Evolutionary conservation across 2,888 invertebrate genomes (phyloP).

Genomic region (Pelosia muscerda): DNA sequence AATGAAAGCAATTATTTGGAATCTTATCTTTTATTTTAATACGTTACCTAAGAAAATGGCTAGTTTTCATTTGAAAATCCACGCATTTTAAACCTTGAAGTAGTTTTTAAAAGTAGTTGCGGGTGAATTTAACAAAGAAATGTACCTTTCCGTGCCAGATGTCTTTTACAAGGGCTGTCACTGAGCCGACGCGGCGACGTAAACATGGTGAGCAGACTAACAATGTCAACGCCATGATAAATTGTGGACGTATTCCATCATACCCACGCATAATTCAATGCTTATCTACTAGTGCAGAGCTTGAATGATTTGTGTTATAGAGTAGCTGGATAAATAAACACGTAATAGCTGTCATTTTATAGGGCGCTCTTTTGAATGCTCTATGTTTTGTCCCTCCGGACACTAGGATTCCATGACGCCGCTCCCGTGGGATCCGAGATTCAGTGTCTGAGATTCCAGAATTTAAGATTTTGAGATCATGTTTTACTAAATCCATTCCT

Average conservation of each 20-base stretch:
- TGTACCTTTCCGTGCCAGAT: neutral
- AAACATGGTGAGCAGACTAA: constrained; percentile 5
- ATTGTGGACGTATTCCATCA: constrained; percentile 7
- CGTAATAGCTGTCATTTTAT: neutral
- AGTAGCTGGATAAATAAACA: neutral
- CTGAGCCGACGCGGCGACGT: neutral
- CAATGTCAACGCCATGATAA: constrained; percentile 14
- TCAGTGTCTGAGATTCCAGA: neutral
- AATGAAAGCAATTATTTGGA: no score
- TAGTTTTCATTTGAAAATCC: no score
- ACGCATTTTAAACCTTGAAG: no score
- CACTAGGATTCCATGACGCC: no score
- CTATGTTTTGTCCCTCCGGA: neutral
- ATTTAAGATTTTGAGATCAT: neutral
- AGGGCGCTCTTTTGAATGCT: neutral
- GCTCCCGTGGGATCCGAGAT: no score
- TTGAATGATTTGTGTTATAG: constrained; percentile 16
- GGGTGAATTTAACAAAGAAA: neutral
- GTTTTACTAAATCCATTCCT: neutral
- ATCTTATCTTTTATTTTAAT: no score
- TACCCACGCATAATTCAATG: constrained; percentile 21
- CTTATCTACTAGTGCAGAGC: constrained; percentile 22
- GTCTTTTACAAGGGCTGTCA: neutral
- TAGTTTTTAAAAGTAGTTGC: neutral
- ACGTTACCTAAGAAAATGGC: no score